phyloP scores from a whole-genome alignment of 1,140 invertebrate genomes.

The Thereuonema tuberculata region DNA sequence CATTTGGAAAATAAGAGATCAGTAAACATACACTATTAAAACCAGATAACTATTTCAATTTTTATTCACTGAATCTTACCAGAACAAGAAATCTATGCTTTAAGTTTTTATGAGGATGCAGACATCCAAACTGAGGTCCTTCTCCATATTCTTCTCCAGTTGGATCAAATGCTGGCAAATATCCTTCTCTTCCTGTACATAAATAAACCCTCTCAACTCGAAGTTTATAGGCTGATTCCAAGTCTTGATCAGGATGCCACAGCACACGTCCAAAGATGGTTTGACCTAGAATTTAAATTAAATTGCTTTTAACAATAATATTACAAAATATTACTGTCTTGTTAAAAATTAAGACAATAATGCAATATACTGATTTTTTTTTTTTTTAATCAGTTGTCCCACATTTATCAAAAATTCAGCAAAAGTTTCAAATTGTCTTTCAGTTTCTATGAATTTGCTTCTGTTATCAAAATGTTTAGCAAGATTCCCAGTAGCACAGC shows the following conservation, averaged over 20 bases:
- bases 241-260: conserved; percentile 36
- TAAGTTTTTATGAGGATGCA: conserved; percentile 31
- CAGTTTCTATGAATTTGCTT: too few species aligned
- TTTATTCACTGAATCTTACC: conserved; percentile 23
- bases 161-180: conserved; percentile 37
- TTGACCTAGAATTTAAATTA: conserved; percentile 30
- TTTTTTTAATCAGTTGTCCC: too few species aligned
- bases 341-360: too few species aligned
- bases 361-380: too few species aligned
- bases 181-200: conserved; percentile 36
- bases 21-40: conserved; percentile 3
- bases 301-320: too few species aligned
- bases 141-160: conserved; percentile 32
- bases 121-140: conserved; percentile 37
- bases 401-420: too few species aligned
- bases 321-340: too few species aligned
- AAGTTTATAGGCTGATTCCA: conserved; percentile 32
- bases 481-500: too few species aligned
- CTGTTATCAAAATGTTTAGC: too few species aligned
- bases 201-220: conserved; percentile 34
- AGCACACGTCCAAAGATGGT: conserved; percentile 35
- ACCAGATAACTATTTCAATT: background rate
- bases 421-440: too few species aligned
- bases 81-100: conserved; percentile 35
- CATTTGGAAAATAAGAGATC: too few species aligned